These are phyloP conservation scores for Chinchilla lanigera DNA, from an alignment of 2,113 vertebrate genomes.

Conservation along the genomic window DNA sequence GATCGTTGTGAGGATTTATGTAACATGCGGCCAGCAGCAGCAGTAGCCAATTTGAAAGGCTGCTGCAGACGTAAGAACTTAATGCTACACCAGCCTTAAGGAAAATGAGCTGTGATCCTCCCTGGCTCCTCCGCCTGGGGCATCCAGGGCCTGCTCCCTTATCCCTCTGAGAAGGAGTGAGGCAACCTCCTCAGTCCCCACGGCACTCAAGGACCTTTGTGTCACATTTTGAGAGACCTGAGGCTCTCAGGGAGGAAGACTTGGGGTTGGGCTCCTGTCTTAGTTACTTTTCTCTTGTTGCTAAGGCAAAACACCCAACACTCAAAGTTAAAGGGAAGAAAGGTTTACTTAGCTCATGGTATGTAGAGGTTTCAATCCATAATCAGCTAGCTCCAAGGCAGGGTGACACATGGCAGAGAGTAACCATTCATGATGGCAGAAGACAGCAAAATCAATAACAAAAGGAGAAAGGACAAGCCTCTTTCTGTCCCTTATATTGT, in stretches of 20 bases:
- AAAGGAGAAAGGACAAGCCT: not conserved
- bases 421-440: not conserved
- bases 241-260: not conserved
- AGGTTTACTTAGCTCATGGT: not conserved
- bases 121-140: constrained; percentile 48
- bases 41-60: constrained; percentile 77
- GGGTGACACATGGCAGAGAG: not conserved
- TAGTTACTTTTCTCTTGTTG: not conserved
- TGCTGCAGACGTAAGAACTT: constrained; percentile 80
- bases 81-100: constrained; percentile 79
- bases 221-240: not conserved
- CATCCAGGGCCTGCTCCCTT: not conserved
- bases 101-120: constrained; percentile 72
- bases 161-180: not conserved
- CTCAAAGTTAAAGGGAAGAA: not conserved
- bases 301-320: not conserved
- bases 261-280: not conserved
- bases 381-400: not conserved
- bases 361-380: not conserved
- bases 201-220: not conserved
- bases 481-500: not conserved
- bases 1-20: constrained; percentile 83
- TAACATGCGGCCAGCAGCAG: constrained; percentile 75
- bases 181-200: not conserved
- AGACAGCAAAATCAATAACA: not conserved